These are phyloP conservation scores for Lathronympha strigana DNA, from an alignment of 2,888 invertebrate genomes.

Conservation along the genomic window DNA sequence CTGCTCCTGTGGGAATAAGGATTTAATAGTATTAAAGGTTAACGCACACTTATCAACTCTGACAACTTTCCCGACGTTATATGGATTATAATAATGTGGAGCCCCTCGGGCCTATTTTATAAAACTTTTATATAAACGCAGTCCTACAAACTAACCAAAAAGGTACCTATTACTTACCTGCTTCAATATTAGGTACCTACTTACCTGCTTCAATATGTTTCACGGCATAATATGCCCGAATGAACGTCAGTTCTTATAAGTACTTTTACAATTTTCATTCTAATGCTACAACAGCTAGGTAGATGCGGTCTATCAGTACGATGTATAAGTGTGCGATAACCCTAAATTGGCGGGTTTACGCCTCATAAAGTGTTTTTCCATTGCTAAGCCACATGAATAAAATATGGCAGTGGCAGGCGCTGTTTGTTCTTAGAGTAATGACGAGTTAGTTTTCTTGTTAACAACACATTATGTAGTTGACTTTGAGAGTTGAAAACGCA, in stretches of 20 bases:
- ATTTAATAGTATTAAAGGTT: slow-evolving; percentile 42
- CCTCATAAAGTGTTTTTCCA: slow-evolving; percentile 41
- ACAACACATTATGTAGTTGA: slow-evolving; percentile 22
- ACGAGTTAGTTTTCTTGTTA: slow-evolving; percentile 24
- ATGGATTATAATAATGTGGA: too few species aligned
- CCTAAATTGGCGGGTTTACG: slow-evolving; percentile 39
- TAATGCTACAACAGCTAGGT: neutral
- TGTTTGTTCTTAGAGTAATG: slow-evolving; percentile 25
- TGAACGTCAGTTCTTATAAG: too few species aligned
- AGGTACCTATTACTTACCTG: too few species aligned
- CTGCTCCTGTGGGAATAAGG: slow-evolving; percentile 83
- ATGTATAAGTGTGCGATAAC: neutral
- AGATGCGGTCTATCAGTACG: neutral
- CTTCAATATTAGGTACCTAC: too few species aligned
- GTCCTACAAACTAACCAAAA: too few species aligned
- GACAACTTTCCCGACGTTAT: too few species aligned
- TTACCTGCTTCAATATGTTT: too few species aligned
- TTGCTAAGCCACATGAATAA: slow-evolving; percentile 39
- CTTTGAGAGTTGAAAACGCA: slow-evolving; percentile 4
- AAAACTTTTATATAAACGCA: too few species aligned
- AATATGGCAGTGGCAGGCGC: slow-evolving; percentile 32
- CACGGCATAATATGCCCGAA: too few species aligned
- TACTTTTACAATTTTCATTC: too few species aligned
- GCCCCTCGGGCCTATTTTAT: too few species aligned
- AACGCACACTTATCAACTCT: neutral